phyloP scores from a whole-genome alignment of 2,797 vertebrate species.

The Emydoidea blandingii region DNA sequence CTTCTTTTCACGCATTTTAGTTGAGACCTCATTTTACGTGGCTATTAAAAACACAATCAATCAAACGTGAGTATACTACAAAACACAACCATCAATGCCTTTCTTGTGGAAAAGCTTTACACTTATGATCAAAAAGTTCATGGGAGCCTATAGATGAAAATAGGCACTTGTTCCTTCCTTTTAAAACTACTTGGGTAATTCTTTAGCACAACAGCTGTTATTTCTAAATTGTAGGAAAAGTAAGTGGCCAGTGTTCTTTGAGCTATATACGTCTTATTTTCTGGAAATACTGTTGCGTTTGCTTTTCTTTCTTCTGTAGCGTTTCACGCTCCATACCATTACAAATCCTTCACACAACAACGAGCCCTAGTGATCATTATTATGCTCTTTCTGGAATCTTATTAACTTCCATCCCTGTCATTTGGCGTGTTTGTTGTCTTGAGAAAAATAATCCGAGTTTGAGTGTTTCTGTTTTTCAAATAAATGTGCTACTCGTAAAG shows the following conservation, averaged over 20 bases:
- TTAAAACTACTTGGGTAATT: background rate
- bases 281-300: background rate
- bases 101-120: background rate
- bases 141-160: background rate
- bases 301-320: background rate
- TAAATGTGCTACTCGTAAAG: background rate
- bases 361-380: background rate
- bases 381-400: background rate
- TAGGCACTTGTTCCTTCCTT: background rate
- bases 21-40: background rate
- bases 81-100: background rate
- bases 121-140: background rate
- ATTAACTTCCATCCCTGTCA: background rate
- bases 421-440: background rate
- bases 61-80: background rate
- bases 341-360: slow-evolving; percentile 24
- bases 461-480: slow-evolving; percentile 18
- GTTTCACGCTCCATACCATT: background rate
- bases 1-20: background rate
- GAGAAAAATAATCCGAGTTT: background rate
- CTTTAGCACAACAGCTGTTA: background rate
- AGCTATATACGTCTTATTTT: background rate
- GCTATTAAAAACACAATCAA: background rate
- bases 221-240: background rate
- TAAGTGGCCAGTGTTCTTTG: background rate